Percentiles rank a stretch among this genome's conserved stretches.
These are phyloP conservation scores for Falcunculus frontatus DNA, from an alignment of 2,113 vertebrate genomes.

Conservation along the genomic window DNA sequence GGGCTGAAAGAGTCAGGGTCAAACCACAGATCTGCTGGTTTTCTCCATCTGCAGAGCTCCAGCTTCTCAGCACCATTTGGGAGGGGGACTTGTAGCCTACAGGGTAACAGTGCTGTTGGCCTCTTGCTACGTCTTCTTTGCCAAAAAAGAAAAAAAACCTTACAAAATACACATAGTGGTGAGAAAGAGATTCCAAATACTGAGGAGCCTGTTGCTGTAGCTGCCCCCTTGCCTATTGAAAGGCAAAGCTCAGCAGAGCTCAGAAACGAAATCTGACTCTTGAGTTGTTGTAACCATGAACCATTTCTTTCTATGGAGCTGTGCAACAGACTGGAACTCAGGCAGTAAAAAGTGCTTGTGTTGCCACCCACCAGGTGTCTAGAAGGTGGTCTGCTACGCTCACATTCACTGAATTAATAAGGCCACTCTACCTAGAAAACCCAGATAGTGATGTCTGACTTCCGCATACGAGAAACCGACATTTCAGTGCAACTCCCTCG, in stretches of 20 bases:
- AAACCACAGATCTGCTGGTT: background rate
- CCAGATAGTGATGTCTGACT: background rate
- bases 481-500: background rate
- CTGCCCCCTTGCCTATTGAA: background rate
- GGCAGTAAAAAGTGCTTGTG: background rate
- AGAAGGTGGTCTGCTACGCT: background rate
- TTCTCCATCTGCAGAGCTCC: background rate
- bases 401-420: background rate
- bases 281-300: constrained; percentile 26
- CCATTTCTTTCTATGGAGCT: constrained; percentile 5
- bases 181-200: background rate
- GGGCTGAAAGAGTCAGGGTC: background rate
- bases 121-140: background rate
- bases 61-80: background rate
- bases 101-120: background rate
- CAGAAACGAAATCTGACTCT: background rate
- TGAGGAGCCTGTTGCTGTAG: background rate
- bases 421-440: background rate
- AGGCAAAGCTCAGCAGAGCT: background rate
- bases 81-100: background rate
- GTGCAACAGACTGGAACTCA: constrained; percentile 32
- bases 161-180: background rate
- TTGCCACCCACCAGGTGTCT: constrained; percentile 40
- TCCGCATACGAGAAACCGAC: background rate
- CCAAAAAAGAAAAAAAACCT: background rate